A percentile compares a stretch with the other conserved stretches of the same genome.
These are phyloP conservation scores for Eugnorisma glareosa DNA, from an alignment of 2,888 invertebrate species.

Conservation along the genomic window DNA sequence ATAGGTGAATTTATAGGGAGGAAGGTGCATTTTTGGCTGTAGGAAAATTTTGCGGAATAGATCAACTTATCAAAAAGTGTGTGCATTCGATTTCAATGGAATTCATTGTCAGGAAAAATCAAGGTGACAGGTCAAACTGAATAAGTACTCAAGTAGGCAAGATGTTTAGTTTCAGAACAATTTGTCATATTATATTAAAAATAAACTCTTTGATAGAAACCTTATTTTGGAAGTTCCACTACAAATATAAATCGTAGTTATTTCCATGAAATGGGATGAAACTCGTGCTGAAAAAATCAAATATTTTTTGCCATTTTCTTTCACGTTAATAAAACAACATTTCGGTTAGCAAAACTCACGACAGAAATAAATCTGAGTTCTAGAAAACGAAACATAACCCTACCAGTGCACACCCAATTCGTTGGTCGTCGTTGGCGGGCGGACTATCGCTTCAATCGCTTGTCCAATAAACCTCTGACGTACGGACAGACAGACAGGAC, in stretches of 20 bases:
- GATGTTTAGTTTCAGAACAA: background rate
- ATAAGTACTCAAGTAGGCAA: background rate
- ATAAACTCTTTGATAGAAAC: background rate
- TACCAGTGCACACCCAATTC: conserved; percentile 59
- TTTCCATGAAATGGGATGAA: background rate
- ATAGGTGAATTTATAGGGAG: conserved; percentile 29
- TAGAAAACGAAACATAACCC: conserved; percentile 63
- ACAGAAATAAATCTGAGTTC: conserved; percentile 52
- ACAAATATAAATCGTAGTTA: background rate
- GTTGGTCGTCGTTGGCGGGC: conserved; percentile 82
- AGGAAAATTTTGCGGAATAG: background rate
- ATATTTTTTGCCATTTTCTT: background rate
- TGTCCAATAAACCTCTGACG: conserved; percentile 85
- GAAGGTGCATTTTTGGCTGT: conserved; percentile 25
- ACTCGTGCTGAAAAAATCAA: background rate
- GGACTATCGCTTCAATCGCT: conserved; percentile 84
- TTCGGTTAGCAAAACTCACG: conserved; percentile 44
- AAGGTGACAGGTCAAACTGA: background rate
- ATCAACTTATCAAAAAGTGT: background rate
- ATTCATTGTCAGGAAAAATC: background rate
- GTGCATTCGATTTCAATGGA: background rate
- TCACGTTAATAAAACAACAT: conserved; percentile 5
- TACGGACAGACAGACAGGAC: conserved; percentile 82
- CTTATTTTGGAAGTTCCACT: background rate
- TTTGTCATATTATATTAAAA: background rate